Evolutionary conservation across 2,113 vertebrate genomes (phyloP).

Genomic region (Leptodactylus fuscus): DNA sequence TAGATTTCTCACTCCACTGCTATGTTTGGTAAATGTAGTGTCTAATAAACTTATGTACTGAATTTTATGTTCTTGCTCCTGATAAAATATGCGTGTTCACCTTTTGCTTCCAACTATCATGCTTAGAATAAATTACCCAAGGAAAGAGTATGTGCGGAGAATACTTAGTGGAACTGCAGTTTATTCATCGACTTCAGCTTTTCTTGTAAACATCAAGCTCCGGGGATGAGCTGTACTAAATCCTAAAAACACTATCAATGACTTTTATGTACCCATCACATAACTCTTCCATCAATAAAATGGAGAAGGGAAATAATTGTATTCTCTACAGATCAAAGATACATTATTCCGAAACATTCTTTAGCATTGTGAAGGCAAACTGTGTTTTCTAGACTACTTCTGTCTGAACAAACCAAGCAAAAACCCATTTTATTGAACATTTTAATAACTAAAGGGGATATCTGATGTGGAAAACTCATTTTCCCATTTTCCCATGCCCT

Average conservation of each 20-base stretch:
- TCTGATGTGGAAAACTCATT: background rate
- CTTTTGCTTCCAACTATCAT: constrained; percentile 14
- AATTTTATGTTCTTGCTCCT: constrained; percentile 28
- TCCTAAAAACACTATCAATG: constrained; percentile 23
- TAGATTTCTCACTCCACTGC: constrained; percentile 13
- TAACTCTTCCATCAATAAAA: constrained; percentile 17
- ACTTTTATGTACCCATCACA: constrained; percentile 32
- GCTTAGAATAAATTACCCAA: constrained; percentile 25
- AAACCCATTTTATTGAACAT: background rate
- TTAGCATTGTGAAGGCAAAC: background rate
- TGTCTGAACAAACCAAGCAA: background rate
- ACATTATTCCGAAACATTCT: background rate
- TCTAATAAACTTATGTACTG: constrained; percentile 43
- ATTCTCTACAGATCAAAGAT: background rate
- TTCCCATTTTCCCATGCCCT: no score
- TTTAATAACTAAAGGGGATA: background rate
- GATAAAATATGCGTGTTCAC: constrained; percentile 31
- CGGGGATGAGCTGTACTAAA: background rate
- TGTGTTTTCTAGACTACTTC: background rate
- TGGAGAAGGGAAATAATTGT: background rate
- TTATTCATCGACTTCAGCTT: constrained; percentile 28
- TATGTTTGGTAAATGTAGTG: constrained; percentile 23
- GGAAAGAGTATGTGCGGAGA: constrained; percentile 4
- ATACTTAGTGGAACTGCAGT: constrained; percentile 19
- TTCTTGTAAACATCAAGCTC: constrained; percentile 7